These are phyloP conservation scores for Pelusios castaneus DNA, from an alignment of 2,113 vertebrate genomes.

Conservation along the genomic window DNA sequence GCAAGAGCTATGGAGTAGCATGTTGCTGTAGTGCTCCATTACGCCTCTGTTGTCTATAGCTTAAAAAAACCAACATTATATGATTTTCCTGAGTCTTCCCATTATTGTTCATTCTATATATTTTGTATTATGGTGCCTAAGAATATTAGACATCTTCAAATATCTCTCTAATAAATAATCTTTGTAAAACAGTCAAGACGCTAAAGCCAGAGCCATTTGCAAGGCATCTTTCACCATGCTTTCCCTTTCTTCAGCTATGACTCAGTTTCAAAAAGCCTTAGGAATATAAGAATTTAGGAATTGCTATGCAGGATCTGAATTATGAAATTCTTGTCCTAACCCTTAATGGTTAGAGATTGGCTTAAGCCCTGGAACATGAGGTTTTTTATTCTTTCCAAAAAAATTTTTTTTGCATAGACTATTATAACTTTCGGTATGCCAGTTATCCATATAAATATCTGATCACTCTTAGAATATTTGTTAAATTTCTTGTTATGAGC, in stretches of 20 bases:
- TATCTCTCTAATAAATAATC: neutral
- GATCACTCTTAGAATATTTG: neutral
- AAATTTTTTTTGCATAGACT: neutral
- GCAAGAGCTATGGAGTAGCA: neutral
- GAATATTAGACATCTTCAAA: neutral
- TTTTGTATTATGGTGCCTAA: accelerated
- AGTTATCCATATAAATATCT: neutral
- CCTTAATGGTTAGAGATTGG: neutral
- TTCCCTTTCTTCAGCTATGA: neutral
- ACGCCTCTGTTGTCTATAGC: neutral
- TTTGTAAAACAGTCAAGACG: neutral
- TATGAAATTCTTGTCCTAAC: neutral
- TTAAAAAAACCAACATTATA: neutral
- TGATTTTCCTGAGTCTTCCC: neutral
- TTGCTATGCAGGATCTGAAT: neutral
- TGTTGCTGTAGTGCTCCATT: neutral
- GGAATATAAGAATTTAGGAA: neutral
- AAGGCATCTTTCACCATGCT: neutral
- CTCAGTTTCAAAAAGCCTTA: neutral
- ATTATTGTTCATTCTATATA: neutral
- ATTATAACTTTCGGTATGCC: too few species aligned
- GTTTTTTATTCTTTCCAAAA: too few species aligned
- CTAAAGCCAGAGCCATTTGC: neutral
- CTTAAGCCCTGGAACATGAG: neutral
- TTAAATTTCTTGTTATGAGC: neutral